phyloP scores from a whole-genome alignment of 2,888 invertebrate genomes.

The Heliconius sara region DNA sequence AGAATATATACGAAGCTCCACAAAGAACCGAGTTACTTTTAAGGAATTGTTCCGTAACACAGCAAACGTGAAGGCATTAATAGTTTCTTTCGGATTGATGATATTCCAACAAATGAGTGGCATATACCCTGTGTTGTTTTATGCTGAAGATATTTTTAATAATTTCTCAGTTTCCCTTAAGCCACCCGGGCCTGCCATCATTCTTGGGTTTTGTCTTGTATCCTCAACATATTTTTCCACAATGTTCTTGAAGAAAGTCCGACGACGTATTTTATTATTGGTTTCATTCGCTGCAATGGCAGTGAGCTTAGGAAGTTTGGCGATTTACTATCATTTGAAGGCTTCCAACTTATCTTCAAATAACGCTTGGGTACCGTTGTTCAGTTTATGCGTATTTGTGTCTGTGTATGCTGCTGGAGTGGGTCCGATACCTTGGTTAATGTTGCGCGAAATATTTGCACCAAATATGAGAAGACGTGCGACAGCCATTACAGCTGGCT shows the following conservation, averaged over 20 bases:
- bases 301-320: slow-evolving; percentile 77
- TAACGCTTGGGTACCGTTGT: slow-evolving; percentile 83
- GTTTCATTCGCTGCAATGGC: slow-evolving; percentile 85
- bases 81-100: slow-evolving; percentile 85
- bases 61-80: slow-evolving; percentile 73
- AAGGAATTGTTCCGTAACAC: slow-evolving; percentile 73
- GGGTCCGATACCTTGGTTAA: slow-evolving; percentile 89
- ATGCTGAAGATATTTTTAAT: slow-evolving; percentile 82
- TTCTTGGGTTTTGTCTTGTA: slow-evolving; percentile 85
- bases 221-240: slow-evolving; percentile 84
- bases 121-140: slow-evolving; percentile 85
- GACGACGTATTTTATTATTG: slow-evolving; percentile 85
- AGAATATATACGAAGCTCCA: slow-evolving; percentile 74
- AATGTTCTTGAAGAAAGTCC: slow-evolving; percentile 83
- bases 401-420: slow-evolving; percentile 86
- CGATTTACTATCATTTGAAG: slow-evolving; percentile 76
- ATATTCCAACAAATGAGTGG: slow-evolving; percentile 87
- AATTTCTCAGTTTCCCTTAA: slow-evolving; percentile 72
- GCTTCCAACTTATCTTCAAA: slow-evolving; percentile 55
- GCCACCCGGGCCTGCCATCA: slow-evolving; percentile 78
- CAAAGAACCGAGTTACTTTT: slow-evolving; percentile 73
- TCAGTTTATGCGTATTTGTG: slow-evolving; percentile 83
- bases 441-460: slow-evolving; percentile 87
- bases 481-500: slow-evolving; percentile 86
- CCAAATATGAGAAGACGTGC: slow-evolving; percentile 85